phyloP scores from a whole-genome alignment of 30 jellyfish, hydroid and myxozoan genomes.

The Euphysa ruthae region DNA sequence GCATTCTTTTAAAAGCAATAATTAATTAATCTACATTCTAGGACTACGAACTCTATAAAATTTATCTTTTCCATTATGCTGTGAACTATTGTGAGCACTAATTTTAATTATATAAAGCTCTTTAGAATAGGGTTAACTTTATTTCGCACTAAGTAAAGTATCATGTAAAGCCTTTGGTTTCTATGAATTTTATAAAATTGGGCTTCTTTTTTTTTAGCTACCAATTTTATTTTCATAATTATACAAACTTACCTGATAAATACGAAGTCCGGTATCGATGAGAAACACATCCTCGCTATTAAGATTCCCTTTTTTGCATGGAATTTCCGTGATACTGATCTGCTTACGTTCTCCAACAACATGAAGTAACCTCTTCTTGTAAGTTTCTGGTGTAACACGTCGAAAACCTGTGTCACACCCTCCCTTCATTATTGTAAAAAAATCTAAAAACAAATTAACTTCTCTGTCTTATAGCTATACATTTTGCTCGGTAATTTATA shows the following conservation, averaged over 20 bases:
- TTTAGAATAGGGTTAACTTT: too few species aligned
- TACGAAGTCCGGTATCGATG: conserved; percentile 58
- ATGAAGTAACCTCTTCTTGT: conserved; percentile 72
- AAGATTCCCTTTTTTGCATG: conserved; percentile 84
- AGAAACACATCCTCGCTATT: conserved; percentile 93
- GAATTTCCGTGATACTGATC: conserved; percentile 65
- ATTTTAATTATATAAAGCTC: too few species aligned
- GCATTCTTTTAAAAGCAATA: too few species aligned
- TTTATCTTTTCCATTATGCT: too few species aligned
- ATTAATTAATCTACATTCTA: too few species aligned
- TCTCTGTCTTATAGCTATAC: not conserved
- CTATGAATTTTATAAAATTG: too few species aligned
- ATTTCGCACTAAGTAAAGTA: too few species aligned
- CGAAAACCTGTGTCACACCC: conserved; percentile 79
- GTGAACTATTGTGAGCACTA: too few species aligned
- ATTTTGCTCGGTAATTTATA: not conserved
- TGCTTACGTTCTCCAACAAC: conserved; percentile 59
- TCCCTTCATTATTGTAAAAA: conserved; percentile 32
- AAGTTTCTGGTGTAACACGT: conserved; percentile 90
- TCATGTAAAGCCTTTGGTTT: too few species aligned
- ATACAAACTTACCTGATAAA: conserved; percentile 63
- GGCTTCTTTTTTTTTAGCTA: too few species aligned
- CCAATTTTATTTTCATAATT: too few species aligned
- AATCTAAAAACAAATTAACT: not conserved
- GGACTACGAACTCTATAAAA: too few species aligned